phyloP scores from a whole-genome alignment of 2,113 vertebrate species.

The Bolborhynchus lineola region DNA sequence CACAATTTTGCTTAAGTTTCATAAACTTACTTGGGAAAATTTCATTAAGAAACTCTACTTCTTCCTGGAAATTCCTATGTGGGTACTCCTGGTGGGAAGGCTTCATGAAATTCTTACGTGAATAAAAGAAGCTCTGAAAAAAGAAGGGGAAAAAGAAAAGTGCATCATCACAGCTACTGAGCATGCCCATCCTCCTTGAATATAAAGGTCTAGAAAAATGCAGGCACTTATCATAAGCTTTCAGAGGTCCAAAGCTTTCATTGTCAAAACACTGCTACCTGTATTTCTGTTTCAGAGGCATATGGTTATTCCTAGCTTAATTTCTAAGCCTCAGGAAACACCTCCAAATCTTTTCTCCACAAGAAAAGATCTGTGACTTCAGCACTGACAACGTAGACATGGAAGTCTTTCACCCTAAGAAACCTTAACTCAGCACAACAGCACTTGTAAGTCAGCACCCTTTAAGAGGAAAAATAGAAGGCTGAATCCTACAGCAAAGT shows the following conservation, averaged over 20 bases:
- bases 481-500: neutral
- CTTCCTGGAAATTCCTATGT: conserved; percentile 99
- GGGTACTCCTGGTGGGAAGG: conserved; percentile 98
- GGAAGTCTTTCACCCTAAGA: neutral
- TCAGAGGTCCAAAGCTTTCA: neutral
- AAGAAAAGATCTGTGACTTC: neutral
- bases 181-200: neutral
- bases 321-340: neutral
- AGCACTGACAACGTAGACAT: neutral
- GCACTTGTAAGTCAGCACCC: neutral
- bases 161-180: neutral
- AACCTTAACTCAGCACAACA: neutral
- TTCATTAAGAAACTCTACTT: conserved; percentile 98
- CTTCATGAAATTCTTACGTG: conserved; percentile 99
- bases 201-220: neutral
- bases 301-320: neutral
- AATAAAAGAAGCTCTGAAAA: conserved; percentile 98
- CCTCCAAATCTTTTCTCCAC: neutral
- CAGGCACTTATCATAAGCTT: neutral
- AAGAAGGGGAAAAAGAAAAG: neutral
- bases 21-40: conserved; percentile 94
- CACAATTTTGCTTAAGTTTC: neutral
- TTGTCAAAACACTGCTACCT: neutral
- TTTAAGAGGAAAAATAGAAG: neutral
- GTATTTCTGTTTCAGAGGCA: neutral